Evolutionary conservation across 2,888 invertebrate genomes (phyloP), one percentile per base, ranked within the genome.

Genomic region (Ennomos quercinarius): DNA sequence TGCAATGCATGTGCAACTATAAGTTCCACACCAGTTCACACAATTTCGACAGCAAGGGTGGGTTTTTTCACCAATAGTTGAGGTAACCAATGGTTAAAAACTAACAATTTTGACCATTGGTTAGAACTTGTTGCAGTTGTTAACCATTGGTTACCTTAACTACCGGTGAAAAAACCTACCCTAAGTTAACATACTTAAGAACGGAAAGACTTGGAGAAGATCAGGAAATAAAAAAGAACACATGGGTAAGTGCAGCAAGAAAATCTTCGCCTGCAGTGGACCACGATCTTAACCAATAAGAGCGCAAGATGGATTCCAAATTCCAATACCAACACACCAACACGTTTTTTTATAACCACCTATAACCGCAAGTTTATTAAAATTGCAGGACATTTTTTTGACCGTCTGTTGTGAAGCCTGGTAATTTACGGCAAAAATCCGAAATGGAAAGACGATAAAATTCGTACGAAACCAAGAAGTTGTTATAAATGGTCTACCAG

Each of bases 331-430:
- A 56, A 58, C 54, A 40, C 12, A n/a, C 58, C 1, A 4, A 58
- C 54, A 40, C 12, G 49, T 41, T 46, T 13, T 35, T 50, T 13
- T 35, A 57, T n/a, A n/a, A 56, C 38, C 43, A 36, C 47, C 6
- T 10, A n/a, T 44, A 45, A 58, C 12, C 35, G 40, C 37, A 27
- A 58, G 57, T 49, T 53, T 56, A 56, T 60, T 57, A 37, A 45
- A 64, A 64, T 53, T 56, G 45, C 48, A 11, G 45, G 48, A 37
- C 17, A 10, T 57, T 65, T 55, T 60, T 40, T 58, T 45, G 42
- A 43, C 17, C 13, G 36, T 40, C n/a, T 10, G 36, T 37, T 41
- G 13, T 39, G 45, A 53, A 45, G 35, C 13, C 38, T 35, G 8
- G 44, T 27, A n/a, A 44, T 53, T 46, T 45, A 40, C n/a, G 48